phyloP scores from a whole-genome alignment of 2,113 vertebrate genomes.

The Aspidoscelis tigris region DNA sequence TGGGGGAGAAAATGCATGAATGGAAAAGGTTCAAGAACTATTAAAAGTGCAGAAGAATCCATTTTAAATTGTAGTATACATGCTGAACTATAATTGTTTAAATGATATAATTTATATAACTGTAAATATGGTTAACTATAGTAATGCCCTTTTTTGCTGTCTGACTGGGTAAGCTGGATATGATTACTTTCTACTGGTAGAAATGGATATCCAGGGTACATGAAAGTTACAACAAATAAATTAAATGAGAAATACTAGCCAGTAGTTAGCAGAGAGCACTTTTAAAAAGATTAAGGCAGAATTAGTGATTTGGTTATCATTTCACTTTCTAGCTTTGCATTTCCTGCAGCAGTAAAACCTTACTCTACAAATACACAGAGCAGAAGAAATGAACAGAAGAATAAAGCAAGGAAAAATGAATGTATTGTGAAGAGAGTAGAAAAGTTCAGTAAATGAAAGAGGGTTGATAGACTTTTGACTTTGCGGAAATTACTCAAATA shows the following conservation, averaged over 20 bases:
- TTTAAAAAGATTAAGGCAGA: not conserved
- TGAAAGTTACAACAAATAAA: no score
- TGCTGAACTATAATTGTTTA: not conserved
- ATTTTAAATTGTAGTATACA: no score
- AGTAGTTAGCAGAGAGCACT: not conserved
- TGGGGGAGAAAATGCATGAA: not conserved
- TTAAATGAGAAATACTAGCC: not conserved
- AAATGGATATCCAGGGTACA: not conserved
- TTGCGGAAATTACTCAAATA: no score
- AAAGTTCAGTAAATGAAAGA: not conserved
- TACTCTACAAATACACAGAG: not conserved
- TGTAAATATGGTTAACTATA: not conserved
- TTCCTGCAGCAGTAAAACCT: not conserved
- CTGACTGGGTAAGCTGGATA: not conserved
- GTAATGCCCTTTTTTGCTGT: not conserved
- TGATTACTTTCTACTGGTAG: not conserved
- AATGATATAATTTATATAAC: not conserved
- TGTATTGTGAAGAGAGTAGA: not conserved
- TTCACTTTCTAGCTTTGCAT: not conserved
- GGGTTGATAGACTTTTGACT: no score
- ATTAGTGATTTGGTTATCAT: not conserved
- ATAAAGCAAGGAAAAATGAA: not conserved
- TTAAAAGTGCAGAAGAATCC: not conserved
- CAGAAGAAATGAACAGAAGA: not conserved
- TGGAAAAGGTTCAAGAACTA: not conserved